Evolutionary conservation across 2,888 invertebrate species (phyloP).

Genomic region (Metalampra italica): DNA sequence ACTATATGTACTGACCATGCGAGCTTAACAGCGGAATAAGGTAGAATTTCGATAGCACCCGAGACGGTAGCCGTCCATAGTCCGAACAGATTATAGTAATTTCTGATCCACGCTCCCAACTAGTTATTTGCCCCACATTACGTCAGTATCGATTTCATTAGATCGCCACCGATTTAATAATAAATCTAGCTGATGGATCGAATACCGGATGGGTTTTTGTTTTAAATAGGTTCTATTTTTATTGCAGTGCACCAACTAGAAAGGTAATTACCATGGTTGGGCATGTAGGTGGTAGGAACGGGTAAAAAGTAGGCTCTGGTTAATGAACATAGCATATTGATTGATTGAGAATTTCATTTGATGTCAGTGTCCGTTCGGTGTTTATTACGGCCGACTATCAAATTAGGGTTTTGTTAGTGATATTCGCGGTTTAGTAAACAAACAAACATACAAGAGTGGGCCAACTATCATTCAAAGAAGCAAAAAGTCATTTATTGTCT

Average conservation of each 20-base stretch:
- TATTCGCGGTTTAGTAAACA: no score
- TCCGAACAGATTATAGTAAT: conserved; percentile 58
- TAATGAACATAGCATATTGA: conserved; percentile 33
- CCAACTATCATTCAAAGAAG: no score
- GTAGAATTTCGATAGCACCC: conserved; percentile 20
- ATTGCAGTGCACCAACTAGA: conserved; percentile 48
- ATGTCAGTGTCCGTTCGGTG: conserved; percentile 20
- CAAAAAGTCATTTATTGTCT: no score
- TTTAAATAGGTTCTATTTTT: conserved; percentile 30
- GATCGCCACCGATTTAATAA: conserved; percentile 57
- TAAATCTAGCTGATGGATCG: conserved; percentile 44
- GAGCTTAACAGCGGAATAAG: conserved; percentile 5
- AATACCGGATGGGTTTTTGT: conserved; percentile 60
- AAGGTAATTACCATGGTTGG: conserved; percentile 48
- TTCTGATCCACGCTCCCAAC: conserved; percentile 37
- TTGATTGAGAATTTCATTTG: conserved; percentile 39
- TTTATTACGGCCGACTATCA: no score
- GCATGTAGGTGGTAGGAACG: conserved; percentile 33
- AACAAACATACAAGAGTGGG: no score
- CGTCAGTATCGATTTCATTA: conserved; percentile 71
- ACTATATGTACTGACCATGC: background rate
- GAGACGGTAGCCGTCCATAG: conserved; percentile 40
- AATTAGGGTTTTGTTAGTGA: no score
- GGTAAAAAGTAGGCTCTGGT: conserved; percentile 26
- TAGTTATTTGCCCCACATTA: conserved; percentile 56